Conservation (phyloP, 2,888 invertebrate species). For the Catocala sponsa region DNA sequence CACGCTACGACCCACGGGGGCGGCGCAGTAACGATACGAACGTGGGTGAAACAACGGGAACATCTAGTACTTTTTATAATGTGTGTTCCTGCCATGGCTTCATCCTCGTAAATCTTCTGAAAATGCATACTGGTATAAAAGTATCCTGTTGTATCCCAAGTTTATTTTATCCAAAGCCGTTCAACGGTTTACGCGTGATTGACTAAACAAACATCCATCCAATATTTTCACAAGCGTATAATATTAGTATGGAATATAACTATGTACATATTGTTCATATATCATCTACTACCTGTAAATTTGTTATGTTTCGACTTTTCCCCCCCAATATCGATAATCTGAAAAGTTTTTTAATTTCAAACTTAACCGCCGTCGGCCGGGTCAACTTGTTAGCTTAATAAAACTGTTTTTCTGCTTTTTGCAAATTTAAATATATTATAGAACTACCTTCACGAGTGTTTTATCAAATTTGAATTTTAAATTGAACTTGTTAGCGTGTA, state of each 20-base stretch:
- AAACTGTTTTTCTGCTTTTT: slow-evolving; percentile 14
- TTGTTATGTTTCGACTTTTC: slow-evolving; percentile 17
- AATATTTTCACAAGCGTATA: no score
- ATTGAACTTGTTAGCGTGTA: not conserved
- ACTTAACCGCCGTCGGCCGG: slow-evolving; percentile 26
- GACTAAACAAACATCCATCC: no score
- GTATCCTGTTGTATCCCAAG: no score
- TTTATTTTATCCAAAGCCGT: no score
- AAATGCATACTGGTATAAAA: no score
- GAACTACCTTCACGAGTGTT: not conserved
- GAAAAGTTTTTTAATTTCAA: slow-evolving; percentile 50
- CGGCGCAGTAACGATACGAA: no score
- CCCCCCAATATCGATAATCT: slow-evolving; percentile 20
- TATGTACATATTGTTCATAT: not conserved
- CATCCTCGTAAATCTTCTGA: no score
- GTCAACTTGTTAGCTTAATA: slow-evolving; percentile 21
- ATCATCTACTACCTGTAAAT: not conserved
- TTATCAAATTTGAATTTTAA: slow-evolving; percentile 8
- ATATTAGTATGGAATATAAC: not conserved
- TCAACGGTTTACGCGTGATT: no score
- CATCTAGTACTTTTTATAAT: no score
- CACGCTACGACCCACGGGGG: no score
- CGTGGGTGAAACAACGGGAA: no score
- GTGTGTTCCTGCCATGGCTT: no score
- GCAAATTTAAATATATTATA: slow-evolving; percentile 14